These are phyloP conservation scores for Eurypyga helias DNA, from an alignment of 2,113 vertebrate species.

Conservation along the genomic window DNA sequence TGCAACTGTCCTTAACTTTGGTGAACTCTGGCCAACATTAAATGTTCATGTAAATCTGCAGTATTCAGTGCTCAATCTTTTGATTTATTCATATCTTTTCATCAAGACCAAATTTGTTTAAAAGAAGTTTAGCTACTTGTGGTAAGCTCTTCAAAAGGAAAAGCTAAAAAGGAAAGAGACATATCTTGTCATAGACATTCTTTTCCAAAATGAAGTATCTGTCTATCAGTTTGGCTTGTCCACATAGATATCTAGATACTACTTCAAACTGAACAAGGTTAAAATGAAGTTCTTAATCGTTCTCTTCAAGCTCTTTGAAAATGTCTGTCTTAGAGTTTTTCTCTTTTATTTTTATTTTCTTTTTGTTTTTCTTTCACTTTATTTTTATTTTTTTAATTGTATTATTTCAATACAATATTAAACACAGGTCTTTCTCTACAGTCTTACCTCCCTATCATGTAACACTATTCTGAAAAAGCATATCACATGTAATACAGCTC, in stretches of 20 bases:
- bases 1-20: neutral
- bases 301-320: neutral
- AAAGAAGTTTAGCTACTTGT: neutral
- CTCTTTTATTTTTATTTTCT: accelerated
- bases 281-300: neutral
- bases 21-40: neutral
- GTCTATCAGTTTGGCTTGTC: neutral
- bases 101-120: neutral
- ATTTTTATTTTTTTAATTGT: too few relatives aligned
- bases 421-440: neutral
- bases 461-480: neutral
- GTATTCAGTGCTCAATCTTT: neutral
- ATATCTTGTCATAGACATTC: neutral
- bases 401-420: neutral
- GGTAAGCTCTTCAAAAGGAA: neutral
- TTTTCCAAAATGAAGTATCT: neutral
- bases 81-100: neutral
- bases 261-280: neutral
- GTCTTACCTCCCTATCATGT: accelerated
- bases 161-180: neutral
- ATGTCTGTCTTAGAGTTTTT: neutral
- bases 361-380: accelerated
- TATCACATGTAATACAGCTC: neutral
- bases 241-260: neutral
- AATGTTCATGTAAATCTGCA: neutral